A percentile compares a stretch with the other conserved stretches of the same genome.
These are phyloP conservation scores for Ophioderma brevispina DNA, from an alignment of 35 echinoderm and acorn worm genomes.

Conservation along the genomic window DNA sequence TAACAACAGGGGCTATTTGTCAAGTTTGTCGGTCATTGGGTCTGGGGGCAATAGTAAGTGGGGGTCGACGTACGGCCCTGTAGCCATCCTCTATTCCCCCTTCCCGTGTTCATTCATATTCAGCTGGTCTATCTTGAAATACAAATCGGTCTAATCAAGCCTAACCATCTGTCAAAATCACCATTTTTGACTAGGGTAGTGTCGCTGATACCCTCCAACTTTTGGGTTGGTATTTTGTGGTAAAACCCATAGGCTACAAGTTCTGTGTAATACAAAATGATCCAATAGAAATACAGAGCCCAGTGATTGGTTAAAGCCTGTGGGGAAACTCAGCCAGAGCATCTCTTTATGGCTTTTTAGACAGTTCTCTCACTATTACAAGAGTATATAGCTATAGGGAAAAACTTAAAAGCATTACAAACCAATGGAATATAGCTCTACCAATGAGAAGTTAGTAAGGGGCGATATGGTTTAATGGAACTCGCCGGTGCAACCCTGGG, in stretches of 20 bases:
- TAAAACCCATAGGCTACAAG: background rate
- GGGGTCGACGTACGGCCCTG: constrained; percentile 1
- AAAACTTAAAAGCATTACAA: background rate
- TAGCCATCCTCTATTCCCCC: background rate
- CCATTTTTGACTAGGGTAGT: background rate
- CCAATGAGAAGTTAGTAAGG: constrained; percentile 5
- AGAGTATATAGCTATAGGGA: constrained; percentile 1
- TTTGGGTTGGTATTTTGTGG: background rate
- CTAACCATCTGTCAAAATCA: background rate
- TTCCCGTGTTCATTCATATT: background rate
- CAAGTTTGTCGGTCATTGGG: background rate
- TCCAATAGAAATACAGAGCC: background rate
- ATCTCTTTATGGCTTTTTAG: background rate
- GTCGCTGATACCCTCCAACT: background rate
- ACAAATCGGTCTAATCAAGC: constrained; percentile 1
- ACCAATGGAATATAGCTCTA: background rate
- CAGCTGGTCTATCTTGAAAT: constrained; percentile 3
- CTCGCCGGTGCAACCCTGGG: constrained; percentile 1
- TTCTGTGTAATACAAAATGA: background rate
- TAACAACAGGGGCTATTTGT: no score
- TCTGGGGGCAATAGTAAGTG: constrained; percentile 3
- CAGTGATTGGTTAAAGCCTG: background rate
- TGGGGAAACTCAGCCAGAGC: background rate
- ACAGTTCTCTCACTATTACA: background rate
- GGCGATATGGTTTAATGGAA: constrained; percentile 9